These are phyloP conservation scores for Mylabris phalerata DNA, from an alignment of 1,140 invertebrate genomes.

Conservation along the genomic window DNA sequence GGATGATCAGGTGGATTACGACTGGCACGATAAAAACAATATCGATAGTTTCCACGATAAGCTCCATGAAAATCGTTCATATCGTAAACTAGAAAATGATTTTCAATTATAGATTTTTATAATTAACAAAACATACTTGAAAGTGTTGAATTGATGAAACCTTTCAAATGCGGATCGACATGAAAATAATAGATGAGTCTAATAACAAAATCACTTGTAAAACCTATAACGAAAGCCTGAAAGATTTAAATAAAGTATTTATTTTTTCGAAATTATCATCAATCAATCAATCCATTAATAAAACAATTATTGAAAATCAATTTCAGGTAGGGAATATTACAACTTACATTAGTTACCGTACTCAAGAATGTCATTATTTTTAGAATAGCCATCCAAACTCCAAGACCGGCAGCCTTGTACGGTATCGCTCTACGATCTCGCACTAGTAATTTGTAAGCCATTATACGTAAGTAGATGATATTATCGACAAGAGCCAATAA, in stretches of 20 bases:
- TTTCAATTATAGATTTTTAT: background rate
- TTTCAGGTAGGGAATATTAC: too few species aligned
- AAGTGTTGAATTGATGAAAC: slow-evolving; percentile 1
- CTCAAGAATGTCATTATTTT: background rate
- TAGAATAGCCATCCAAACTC: slow-evolving; percentile 2
- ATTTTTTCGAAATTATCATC: too few species aligned
- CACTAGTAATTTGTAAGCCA: slow-evolving; percentile 69
- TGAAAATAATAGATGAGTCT: background rate
- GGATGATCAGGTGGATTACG: slow-evolving; percentile 13
- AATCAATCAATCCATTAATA: too few species aligned
- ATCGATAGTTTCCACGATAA: too few species aligned
- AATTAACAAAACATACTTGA: background rate
- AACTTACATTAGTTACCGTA: slow-evolving; percentile 2
- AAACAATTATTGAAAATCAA: too few species aligned
- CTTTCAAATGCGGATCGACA: background rate
- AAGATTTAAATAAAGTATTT: background rate
- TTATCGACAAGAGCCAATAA: slow-evolving; percentile 75
- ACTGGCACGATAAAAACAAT: slow-evolving; percentile 3
- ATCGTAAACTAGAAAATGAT: slow-evolving; percentile 1
- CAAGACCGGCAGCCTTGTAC: slow-evolving; percentile 59
- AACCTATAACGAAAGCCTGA: slow-evolving; percentile 5
- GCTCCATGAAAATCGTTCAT: background rate
- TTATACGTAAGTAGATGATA: slow-evolving; percentile 68
- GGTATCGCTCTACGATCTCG: slow-evolving; percentile 63
- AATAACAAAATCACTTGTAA: slow-evolving; percentile 4